Evolutionary conservation across 2,888 invertebrate genomes (phyloP).

Genomic region (Chrysomela aeneicollis): DNA sequence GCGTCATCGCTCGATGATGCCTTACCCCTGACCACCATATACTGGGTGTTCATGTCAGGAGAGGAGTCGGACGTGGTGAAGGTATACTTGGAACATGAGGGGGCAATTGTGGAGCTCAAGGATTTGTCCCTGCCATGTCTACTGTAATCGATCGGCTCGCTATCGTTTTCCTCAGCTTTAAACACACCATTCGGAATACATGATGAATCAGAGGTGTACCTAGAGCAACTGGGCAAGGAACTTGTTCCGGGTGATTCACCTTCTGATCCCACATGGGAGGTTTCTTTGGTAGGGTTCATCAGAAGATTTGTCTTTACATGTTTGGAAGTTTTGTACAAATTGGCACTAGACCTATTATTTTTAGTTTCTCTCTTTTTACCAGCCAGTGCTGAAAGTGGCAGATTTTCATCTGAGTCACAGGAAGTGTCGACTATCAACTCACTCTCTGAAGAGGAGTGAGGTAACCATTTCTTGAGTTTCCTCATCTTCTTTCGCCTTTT

Average conservation of each 20-base stretch:
- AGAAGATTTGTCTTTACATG: neutral
- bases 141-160: constrained; percentile 7
- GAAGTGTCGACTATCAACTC: constrained; percentile 26
- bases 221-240: constrained; percentile 30
- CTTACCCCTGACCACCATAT: neutral
- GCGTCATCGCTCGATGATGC: constrained; percentile 15
- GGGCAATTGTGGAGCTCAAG: constrained; percentile 22
- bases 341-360: constrained; percentile 23
- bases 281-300: constrained; percentile 24
- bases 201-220: constrained; percentile 25
- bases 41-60: constrained; percentile 6
- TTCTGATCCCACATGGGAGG: constrained; percentile 11
- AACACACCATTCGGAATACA: neutral
- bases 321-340: constrained; percentile 14
- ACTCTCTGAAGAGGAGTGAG: constrained; percentile 24
- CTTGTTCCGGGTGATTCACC: constrained; percentile 1
- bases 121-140: constrained; percentile 11
- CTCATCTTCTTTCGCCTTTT: constrained; percentile 35
- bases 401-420: constrained; percentile 38
- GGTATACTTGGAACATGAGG: constrained; percentile 34
- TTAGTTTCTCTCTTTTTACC: constrained; percentile 24
- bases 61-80: constrained; percentile 17
- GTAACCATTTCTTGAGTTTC: constrained; percentile 28
- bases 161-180: neutral
- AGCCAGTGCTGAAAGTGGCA: constrained; percentile 36